Percentiles rank a stretch among this genome's conserved stretches.
Evolutionary conservation across 1,140 invertebrate genomes (phyloP).

Genomic region (Lepidurus couesii): DNA sequence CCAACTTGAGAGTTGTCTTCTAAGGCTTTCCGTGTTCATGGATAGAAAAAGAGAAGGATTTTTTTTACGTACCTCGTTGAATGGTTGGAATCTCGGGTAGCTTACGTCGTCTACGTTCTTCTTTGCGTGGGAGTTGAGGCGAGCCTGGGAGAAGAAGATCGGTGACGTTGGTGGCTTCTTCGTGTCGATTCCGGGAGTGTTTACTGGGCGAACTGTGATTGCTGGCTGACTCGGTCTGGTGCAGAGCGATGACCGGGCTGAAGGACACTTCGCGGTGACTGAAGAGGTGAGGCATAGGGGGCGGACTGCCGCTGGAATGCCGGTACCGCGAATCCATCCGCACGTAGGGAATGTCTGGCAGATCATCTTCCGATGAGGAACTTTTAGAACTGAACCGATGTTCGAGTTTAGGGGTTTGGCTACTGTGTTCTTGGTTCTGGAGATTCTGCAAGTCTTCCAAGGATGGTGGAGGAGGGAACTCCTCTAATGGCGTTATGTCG

Average conservation of each 20-base stretch:
- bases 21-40: background rate
- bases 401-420: background rate
- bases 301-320: conserved; percentile 11
- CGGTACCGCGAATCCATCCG: conserved; percentile 3
- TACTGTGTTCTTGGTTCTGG: background rate
- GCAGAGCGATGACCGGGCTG: background rate
- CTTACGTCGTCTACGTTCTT: conserved; percentile 66
- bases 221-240: background rate
- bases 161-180: background rate
- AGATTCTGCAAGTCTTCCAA: conserved; percentile 28
- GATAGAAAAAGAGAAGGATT: background rate
- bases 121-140: background rate
- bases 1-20: background rate
- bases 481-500: conserved; percentile 35
- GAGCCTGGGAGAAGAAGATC: conserved; percentile 1
- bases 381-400: conserved; percentile 6
- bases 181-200: background rate
- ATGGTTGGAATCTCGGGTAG: conserved; percentile 76
- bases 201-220: background rate
- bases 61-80: background rate
- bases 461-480: conserved; percentile 26
- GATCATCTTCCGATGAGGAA: background rate
- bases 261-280: conserved; percentile 17
- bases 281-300: conserved; percentile 7
- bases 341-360: background rate